Evolutionary conservation across 2,113 vertebrate species (phyloP), one percentile per base, ranked within the genome.

Genomic region (Coturnix japonica): DNA sequence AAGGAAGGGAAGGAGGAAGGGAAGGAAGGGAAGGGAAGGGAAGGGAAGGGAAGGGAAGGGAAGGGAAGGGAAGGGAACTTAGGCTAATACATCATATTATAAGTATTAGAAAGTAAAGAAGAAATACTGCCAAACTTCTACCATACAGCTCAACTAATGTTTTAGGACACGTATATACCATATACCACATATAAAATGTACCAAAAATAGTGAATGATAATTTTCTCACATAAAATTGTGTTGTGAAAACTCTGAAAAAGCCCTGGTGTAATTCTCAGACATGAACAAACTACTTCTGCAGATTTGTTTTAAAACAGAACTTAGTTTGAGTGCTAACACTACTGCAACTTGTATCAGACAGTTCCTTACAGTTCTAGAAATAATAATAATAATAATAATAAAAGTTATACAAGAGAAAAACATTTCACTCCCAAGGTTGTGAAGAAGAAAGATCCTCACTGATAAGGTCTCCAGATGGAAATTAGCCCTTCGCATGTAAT

Each of bases 401-500:
- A 83, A 90, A 49, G 21, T 80, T 94, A 87, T 94, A 90, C 46
- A 89, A 81, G 81, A 95, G 61, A 87, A 93, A 95, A 95, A 89
- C 18, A 49, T 84, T 93, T 91, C 56, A 46, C 63, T 95, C 66
- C 65, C 88, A 95, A 96, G 89, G 79, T 51, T 95, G 93, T 76
- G 63, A 90, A 88, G 75, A 93, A 89, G 74, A 76, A 96, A 93
- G 86, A 93, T 94, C 59, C 37, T 95, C 66, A 39, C 33, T 76
- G 90, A 93, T 94, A 91, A 91, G 66, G 77, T 93, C 89, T 93
- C 93, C 59, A 88, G 93, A 91, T 71, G 86, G 94, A 96, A 94
- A 96, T 96, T 95, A 96, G 91, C 81, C 93, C 89, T 96, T 97
- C 95, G 95, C 91, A 93, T 95, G 82, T 91, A 96, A 96, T 96